Conservation (phyloP, 2,113 vertebrate species). For the Cardinalis cardinalis region DNA sequence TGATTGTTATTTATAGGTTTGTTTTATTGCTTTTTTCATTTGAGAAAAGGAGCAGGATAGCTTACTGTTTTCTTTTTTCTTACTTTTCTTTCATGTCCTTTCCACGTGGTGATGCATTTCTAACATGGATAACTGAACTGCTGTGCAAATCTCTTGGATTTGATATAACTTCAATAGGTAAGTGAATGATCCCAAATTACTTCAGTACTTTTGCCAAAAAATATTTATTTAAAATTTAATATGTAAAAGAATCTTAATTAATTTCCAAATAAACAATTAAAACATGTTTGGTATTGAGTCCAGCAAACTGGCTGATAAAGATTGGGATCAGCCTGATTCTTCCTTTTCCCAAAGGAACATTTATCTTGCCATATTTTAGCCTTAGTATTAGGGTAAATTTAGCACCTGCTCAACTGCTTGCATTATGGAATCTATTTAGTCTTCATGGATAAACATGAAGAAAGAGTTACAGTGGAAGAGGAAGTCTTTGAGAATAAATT, state of each 20-base stretch:
- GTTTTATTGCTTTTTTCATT: not conserved
- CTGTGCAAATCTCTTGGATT: conserved; percentile 32
- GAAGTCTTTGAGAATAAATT: not conserved
- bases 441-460: not conserved
- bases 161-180: conserved; percentile 64
- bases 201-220: not conserved
- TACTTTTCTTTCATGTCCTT: conserved; percentile 49
- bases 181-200: conserved; percentile 52
- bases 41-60: not conserved
- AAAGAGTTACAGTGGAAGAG: not conserved
- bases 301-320: not conserved
- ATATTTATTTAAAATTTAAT: not conserved
- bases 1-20: not conserved
- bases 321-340: not conserved
- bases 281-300: not conserved
- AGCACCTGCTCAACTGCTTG: not conserved
- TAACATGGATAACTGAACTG: conserved; percentile 15
- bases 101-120: not conserved
- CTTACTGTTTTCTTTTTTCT: conserved; percentile 38
- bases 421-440: not conserved
- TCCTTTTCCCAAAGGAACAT: not conserved
- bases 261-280: not conserved
- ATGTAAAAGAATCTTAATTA: not conserved
- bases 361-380: not conserved
- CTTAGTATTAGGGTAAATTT: not conserved